phyloP scores from a whole-genome alignment of 2,797 vertebrate species.

The Lepidocolaptes lacrymiger region DNA sequence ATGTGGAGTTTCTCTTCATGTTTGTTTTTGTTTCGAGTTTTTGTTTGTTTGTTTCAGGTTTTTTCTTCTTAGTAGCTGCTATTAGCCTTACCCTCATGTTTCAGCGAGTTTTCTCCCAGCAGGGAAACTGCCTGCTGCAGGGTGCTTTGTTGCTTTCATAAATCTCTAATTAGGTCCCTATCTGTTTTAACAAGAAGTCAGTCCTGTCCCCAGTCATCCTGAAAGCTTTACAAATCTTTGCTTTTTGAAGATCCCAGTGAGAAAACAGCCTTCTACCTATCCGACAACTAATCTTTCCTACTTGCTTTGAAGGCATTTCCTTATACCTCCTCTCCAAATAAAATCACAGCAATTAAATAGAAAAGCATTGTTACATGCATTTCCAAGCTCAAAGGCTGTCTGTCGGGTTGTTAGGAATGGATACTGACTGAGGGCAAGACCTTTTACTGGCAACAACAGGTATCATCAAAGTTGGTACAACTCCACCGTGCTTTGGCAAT shows the following conservation, averaged over 20 bases:
- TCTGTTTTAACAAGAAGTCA: conserved; percentile 73
- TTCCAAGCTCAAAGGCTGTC: not conserved
- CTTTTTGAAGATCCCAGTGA: conserved; percentile 69
- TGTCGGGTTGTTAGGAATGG: not conserved
- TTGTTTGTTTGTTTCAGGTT: not conserved
- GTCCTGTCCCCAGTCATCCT: conserved; percentile 43
- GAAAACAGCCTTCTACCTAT: conserved; percentile 16
- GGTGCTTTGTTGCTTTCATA: conserved; percentile 67
- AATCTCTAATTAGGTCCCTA: conserved; percentile 71
- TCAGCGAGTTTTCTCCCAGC: conserved; percentile 62
- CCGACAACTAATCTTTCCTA: not conserved
- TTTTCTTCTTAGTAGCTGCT: conserved; percentile 23
- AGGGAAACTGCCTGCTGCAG: conserved; percentile 58
- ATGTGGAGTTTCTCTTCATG: not conserved
- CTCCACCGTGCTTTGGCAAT: not conserved
- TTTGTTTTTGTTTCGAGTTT: too few species aligned
- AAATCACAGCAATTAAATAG: not conserved
- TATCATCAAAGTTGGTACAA: conserved; percentile 16
- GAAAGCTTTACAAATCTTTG: conserved; percentile 72
- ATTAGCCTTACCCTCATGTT: conserved; percentile 59
- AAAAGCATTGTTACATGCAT: conserved; percentile 44
- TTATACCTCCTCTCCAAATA: not conserved
- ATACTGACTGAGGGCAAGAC: not conserved
- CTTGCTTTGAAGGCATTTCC: conserved; percentile 29
- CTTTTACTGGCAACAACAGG: conserved; percentile 26